Base-by-base conservation (phyloP, 1,140 invertebrate species). In the Berghia stephanieae region DNA sequence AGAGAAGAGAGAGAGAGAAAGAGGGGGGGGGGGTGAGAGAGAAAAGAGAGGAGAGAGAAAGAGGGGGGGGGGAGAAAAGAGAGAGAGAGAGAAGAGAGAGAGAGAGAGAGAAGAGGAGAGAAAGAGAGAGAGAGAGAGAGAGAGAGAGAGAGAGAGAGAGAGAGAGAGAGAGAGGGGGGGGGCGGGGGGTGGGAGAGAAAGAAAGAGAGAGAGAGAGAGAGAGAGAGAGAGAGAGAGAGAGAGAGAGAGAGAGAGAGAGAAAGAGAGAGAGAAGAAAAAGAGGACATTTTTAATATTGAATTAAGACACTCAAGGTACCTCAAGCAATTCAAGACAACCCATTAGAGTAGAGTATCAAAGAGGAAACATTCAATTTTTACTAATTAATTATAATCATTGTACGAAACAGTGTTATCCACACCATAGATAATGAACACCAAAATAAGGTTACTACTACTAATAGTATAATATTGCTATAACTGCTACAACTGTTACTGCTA, bases 81-180 rank as follows among this genome's bases (percentile, higher is more conserved):
- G 42, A 5, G 40, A 52, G 8, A 57, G 24, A 34, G 40, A n/a
- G 0, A 55, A 40, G 57, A 60, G 24, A 44, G 21, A 27, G 69
- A 3, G 69, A 73, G 49, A 43, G 18, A 57, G 55, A 60, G 77
- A 72, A 38, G 55, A 42, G 57, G 36, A 1, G 31, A 73, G 46
- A 63, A 57, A 78, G 43, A 31, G 42, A 75, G 71, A 67, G 44
- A 31, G 42, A 70, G 44, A 72, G 38, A 60, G 10, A 70, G 55
- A 72, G 52, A 63, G 75, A 70, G 42, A 70, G 46, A 44, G 66
- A 57, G 63, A 77, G 46, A 55, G 49, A 73, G 68, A 70, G 49
- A 57, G n/a, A 57, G 44, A 77, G 63, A 78, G 73, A 63, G 71
- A 75, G 71, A 57, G 71, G 57, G 46, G 42, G 77, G 75, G 55